These are phyloP conservation scores for Polypterus bichir DNA, from an alignment of 2,113 vertebrate species.

Conservation along the genomic window DNA sequence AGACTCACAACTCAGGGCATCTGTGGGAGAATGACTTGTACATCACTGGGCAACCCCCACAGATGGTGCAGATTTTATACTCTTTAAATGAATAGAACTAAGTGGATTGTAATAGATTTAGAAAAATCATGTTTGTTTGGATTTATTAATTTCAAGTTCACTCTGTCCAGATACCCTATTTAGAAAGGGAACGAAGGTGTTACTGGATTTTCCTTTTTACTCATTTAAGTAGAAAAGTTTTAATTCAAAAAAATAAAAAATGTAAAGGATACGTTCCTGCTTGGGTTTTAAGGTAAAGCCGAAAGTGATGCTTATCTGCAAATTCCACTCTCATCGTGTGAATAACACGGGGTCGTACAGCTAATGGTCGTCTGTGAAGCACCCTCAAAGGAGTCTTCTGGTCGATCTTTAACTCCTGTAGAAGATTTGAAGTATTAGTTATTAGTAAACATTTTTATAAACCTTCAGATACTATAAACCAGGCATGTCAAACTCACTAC, in stretches of 20 bases:
- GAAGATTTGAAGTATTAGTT: background rate
- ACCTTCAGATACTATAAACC: too few relatives aligned
- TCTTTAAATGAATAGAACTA: too few relatives aligned
- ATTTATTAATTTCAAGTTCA: background rate
- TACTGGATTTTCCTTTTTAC: background rate
- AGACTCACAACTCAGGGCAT: too few relatives aligned
- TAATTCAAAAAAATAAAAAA: background rate
- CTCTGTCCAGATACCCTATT: background rate
- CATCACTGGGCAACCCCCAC: too few relatives aligned
- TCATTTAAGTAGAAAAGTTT: background rate
- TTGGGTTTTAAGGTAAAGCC: conserved; percentile 74
- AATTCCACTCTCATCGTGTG: conserved; percentile 70
- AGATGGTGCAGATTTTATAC: too few relatives aligned
- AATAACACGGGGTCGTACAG: conserved; percentile 65
- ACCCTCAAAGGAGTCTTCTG: conserved; percentile 93
- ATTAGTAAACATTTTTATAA: too few relatives aligned
- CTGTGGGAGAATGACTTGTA: too few relatives aligned
- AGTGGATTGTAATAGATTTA: too few relatives aligned
- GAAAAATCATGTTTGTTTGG: too few relatives aligned
- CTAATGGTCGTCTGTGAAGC: conserved; percentile 76
- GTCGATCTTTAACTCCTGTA: conserved; percentile 72
- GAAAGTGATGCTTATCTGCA: conserved; percentile 77
- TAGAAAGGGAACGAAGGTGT: background rate
- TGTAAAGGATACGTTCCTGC: conserved; percentile 88
- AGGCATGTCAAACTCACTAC: too few relatives aligned